Evolutionary conservation across 2,888 invertebrate species (phyloP).

Genomic region (Trachelus stipa): DNA sequence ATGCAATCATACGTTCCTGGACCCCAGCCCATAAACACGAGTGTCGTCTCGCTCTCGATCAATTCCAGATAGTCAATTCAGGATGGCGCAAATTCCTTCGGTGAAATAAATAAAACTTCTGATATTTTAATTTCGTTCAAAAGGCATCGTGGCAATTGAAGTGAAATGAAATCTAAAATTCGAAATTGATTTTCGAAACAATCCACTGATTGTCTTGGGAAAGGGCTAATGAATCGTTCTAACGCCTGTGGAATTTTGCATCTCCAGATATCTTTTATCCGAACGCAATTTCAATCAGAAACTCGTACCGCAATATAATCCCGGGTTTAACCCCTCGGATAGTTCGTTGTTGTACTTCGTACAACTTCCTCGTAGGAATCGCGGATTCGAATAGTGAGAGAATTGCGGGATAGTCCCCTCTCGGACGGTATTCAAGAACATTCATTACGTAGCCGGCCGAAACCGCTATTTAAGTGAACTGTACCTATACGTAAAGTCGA

Average conservation of each 20-base stretch:
- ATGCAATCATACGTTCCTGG: conserved; percentile 48
- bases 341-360: conserved; percentile 37
- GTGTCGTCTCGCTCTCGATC: background rate
- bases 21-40: conserved; percentile 15
- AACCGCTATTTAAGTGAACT: background rate
- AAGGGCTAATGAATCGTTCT: background rate
- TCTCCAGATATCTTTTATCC: background rate
- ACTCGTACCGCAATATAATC: conserved; percentile 37
- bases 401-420: background rate
- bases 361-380: conserved; percentile 11
- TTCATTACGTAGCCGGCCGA: background rate
- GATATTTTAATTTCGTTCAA: background rate
- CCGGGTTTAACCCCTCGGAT: conserved; percentile 38
- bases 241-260: background rate
- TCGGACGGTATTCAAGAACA: background rate
- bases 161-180: background rate
- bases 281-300: conserved; percentile 2
- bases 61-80: background rate
- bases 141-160: background rate
- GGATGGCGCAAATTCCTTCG: background rate
- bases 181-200: background rate
- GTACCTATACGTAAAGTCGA: background rate
- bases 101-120: background rate
- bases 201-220: background rate
- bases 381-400: background rate